phyloP scores from a whole-genome alignment of 2,113 vertebrate genomes.

The Fulmarus glacialis region DNA sequence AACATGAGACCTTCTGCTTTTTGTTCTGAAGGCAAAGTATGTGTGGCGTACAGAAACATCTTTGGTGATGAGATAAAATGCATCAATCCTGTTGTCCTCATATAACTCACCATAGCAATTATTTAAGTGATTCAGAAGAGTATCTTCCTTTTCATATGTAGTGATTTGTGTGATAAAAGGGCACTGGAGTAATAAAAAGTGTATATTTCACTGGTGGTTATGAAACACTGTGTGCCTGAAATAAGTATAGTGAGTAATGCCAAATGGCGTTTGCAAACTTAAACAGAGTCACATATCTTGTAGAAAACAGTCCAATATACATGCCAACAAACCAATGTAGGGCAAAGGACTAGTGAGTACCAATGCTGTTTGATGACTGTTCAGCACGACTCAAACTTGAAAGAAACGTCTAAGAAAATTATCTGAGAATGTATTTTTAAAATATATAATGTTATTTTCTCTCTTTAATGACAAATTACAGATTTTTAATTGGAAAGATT shows the following conservation, averaged over 20 bases:
- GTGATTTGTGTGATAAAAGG: not conserved
- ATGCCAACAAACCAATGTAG: not conserved
- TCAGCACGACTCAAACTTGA: not conserved
- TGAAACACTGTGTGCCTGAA: not conserved
- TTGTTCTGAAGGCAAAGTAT: not conserved
- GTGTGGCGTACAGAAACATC: not conserved
- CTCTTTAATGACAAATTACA: not conserved
- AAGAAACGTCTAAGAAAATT: not conserved
- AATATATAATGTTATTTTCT: not conserved
- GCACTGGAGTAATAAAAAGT: slow-evolving; percentile 12
- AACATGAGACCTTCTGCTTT: not conserved
- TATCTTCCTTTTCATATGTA: not conserved
- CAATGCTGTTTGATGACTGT: not conserved
- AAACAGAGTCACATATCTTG: not conserved
- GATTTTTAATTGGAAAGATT: not conserved
- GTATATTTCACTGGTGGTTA: not conserved
- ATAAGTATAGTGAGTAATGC: not conserved
- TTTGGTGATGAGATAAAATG: not conserved
- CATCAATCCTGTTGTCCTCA: not conserved
- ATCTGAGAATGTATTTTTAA: not conserved
- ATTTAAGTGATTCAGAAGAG: not conserved
- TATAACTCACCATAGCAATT: not conserved
- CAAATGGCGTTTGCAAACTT: not conserved
- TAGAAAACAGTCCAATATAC: not conserved
- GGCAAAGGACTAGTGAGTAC: not conserved